phyloP scores from a whole-genome alignment of 2,113 vertebrate species.

The Octodon degus region DNA sequence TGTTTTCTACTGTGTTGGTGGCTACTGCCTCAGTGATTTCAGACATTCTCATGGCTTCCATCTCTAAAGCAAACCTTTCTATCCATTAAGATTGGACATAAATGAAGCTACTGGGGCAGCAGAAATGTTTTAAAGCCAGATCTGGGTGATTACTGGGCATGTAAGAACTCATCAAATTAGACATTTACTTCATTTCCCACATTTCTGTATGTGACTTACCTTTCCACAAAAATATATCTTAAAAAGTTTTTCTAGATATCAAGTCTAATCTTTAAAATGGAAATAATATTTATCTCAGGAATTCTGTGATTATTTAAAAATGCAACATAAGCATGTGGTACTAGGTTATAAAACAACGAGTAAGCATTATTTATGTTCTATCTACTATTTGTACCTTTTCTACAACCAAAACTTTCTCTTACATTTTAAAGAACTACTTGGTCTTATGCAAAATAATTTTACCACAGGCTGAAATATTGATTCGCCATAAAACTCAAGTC shows the following conservation, averaged over 20 bases:
- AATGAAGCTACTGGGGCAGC: background rate
- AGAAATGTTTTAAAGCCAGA: background rate
- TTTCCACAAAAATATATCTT: background rate
- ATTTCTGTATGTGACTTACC: background rate
- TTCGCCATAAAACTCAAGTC: background rate
- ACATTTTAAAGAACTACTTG: background rate
- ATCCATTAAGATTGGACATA: background rate
- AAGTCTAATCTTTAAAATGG: slow-evolving; percentile 6
- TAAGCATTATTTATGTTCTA: slow-evolving; percentile 14
- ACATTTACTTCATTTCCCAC: background rate
- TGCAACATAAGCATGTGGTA: background rate
- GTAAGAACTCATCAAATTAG: background rate
- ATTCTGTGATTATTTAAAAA: background rate
- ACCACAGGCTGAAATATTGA: background rate
- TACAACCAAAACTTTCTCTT: background rate
- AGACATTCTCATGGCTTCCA: background rate
- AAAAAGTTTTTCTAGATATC: background rate
- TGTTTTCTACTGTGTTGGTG: background rate
- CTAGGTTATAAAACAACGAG: background rate
- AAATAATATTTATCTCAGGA: background rate
- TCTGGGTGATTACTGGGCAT: background rate
- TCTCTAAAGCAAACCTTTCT: background rate
- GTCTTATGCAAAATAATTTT: background rate
- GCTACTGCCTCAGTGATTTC: background rate
- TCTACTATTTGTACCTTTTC: background rate